A percentile compares a stretch with the other conserved stretches of the same genome.
phyloP scores from a whole-genome alignment of 2,113 vertebrate genomes.

The Callionymus lyra region DNA sequence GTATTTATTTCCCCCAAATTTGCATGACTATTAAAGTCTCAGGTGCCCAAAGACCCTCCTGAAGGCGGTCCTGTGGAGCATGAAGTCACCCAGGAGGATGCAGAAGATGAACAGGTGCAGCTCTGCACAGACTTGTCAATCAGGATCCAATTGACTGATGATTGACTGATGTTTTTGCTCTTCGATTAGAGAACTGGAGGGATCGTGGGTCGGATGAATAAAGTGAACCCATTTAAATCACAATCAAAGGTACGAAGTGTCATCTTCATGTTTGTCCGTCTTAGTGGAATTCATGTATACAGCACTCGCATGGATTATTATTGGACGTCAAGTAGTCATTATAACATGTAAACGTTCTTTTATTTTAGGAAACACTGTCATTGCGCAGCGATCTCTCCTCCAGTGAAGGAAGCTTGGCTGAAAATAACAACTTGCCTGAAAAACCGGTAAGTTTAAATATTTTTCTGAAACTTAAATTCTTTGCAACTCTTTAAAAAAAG shows the following conservation, averaged over 20 bases:
- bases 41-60: conserved; percentile 17
- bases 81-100: conserved; percentile 1
- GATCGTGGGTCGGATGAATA: conserved; percentile 44
- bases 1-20: no score
- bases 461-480: background rate
- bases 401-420: conserved; percentile 25
- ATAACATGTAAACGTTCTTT: background rate
- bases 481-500: background rate
- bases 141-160: background rate
- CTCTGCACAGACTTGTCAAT: background rate
- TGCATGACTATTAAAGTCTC: no score
- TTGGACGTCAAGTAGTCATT: background rate
- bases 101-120: conserved; percentile 23
- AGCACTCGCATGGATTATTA: no score
- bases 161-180: background rate
- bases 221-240: conserved; percentile 56
- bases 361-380: conserved; percentile 13
- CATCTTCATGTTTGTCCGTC: no score
- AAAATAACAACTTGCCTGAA: conserved; percentile 20
- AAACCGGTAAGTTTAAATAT: conserved; percentile 23
- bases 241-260: conserved; percentile 39
- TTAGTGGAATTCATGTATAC: no score
- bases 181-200: conserved; percentile 32
- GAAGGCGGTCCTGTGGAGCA: background rate
- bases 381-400: conserved; percentile 20